A percentile compares a stretch with the other conserved stretches of the same genome.
phyloP scores from a whole-genome alignment of 2,113 vertebrate species.

The Entomyzon cyanotis region DNA sequence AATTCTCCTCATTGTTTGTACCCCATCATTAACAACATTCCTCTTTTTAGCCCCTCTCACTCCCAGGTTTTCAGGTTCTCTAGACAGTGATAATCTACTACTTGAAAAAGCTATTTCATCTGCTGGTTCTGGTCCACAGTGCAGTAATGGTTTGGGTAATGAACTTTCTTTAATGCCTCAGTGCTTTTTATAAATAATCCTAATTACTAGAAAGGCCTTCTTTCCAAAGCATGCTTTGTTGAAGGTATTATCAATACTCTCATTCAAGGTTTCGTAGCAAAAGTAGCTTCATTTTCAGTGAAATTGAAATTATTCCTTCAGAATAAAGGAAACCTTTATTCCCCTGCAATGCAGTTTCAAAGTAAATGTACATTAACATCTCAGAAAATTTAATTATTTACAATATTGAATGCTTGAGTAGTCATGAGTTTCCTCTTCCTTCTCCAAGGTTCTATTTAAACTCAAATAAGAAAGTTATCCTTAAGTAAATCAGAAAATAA shows the following conservation, averaged over 20 bases:
- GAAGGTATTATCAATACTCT: background rate
- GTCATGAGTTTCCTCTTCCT: background rate
- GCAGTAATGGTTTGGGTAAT: background rate
- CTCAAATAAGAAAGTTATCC: background rate
- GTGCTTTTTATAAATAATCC: background rate
- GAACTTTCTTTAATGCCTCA: background rate
- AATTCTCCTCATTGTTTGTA: background rate
- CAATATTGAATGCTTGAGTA: background rate
- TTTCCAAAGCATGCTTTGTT: background rate
- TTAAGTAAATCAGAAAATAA: background rate
- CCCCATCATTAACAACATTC: accelerated
- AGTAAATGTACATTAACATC: background rate
- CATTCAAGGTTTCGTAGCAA: background rate
- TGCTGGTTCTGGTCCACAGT: background rate
- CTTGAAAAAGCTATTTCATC: background rate
- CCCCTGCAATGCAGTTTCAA: background rate
- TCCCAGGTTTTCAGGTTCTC: background rate
- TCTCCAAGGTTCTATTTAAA: background rate
- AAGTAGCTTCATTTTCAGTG: background rate
- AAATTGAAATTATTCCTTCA: no score
- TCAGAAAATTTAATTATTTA: constrained; percentile 36
- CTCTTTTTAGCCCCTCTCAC: background rate
- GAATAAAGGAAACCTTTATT: constrained; percentile 10
- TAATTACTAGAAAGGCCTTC: background rate
- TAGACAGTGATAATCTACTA: background rate